These are phyloP conservation scores for Actinia tenebrosa DNA, from an alignment of 64 coral and sea anemone genomes.

Conservation along the genomic window DNA sequence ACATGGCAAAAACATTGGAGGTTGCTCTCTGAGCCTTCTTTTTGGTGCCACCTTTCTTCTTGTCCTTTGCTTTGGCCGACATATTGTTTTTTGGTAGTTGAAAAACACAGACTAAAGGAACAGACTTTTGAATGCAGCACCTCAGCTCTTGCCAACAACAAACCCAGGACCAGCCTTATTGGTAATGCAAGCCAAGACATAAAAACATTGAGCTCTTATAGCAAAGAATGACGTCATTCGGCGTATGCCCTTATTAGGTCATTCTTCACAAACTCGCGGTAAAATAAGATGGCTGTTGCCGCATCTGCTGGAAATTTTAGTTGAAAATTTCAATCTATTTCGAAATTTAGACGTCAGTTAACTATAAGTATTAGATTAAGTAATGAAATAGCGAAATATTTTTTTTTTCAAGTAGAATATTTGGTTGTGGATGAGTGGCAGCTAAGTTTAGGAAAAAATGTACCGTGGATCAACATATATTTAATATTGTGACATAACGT, in stretches of 20 bases:
- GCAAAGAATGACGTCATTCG: background rate
- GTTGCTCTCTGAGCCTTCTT: constrained; percentile 68
- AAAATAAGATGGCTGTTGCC: background rate
- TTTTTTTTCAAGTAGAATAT: background rate
- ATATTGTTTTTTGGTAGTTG: background rate
- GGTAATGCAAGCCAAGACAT: background rate
- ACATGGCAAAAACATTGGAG: constrained; percentile 65
- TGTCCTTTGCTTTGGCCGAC: constrained; percentile 40
- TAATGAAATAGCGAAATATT: background rate
- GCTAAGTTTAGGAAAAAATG: background rate
- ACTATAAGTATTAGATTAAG: background rate
- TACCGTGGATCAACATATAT: background rate
- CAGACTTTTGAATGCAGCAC: background rate
- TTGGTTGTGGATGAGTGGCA: background rate
- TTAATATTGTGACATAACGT: background rate
- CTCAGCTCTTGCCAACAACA: background rate
- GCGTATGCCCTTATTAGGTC: background rate
- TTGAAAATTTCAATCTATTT: background rate
- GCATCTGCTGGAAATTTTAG: background rate
- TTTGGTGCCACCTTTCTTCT: constrained; percentile 39
- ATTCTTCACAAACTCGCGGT: background rate
- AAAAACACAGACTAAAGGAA: background rate
- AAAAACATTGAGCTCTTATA: background rate
- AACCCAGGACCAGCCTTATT: background rate
- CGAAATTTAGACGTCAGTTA: background rate